These are phyloP conservation scores for Nixonia krombeini DNA, from an alignment of 1,140 invertebrate species.

Conservation along the genomic window DNA sequence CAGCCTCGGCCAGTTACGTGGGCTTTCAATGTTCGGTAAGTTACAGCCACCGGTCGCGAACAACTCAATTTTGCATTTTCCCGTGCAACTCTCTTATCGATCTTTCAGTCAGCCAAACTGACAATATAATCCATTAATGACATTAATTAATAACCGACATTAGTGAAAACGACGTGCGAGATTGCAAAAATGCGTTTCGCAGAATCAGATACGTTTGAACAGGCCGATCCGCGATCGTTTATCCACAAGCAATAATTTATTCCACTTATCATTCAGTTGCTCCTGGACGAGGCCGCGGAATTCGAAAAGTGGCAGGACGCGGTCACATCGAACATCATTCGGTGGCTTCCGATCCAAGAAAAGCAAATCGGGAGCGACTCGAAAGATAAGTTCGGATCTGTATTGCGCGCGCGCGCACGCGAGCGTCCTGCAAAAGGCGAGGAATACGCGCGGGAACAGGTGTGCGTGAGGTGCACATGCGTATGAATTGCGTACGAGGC, in stretches of 20 bases:
- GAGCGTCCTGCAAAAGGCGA: slow-evolving; percentile 34
- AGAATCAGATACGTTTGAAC: too few relatives aligned
- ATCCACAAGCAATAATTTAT: background rate
- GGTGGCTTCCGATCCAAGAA: slow-evolving; percentile 37
- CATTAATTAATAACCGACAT: too few relatives aligned
- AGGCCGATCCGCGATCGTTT: too few relatives aligned
- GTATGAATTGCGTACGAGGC: slow-evolving; percentile 45
- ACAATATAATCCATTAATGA: too few relatives aligned
- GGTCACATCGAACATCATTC: slow-evolving; percentile 38
- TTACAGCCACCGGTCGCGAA: too few relatives aligned
- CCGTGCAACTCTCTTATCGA: too few relatives aligned
- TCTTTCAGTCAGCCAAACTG: too few relatives aligned
- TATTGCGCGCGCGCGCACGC: too few relatives aligned
- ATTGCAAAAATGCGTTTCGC: too few relatives aligned
- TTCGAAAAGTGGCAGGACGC: slow-evolving; percentile 24
- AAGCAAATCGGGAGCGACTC: slow-evolving; percentile 13
- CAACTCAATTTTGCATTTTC: too few relatives aligned
- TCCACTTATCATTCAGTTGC: background rate
- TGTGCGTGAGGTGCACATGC: slow-evolving; percentile 14
- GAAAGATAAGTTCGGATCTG: slow-evolving; percentile 26
- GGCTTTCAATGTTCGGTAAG: too few relatives aligned
- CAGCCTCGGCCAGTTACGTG: background rate
- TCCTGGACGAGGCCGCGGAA: slow-evolving; percentile 15
- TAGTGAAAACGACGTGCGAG: too few relatives aligned
- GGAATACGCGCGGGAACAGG: slow-evolving; percentile 32